These are phyloP conservation scores for Cyrtodaria siliqua DNA, from an alignment of 2,888 invertebrate genomes.

Conservation along the genomic window DNA sequence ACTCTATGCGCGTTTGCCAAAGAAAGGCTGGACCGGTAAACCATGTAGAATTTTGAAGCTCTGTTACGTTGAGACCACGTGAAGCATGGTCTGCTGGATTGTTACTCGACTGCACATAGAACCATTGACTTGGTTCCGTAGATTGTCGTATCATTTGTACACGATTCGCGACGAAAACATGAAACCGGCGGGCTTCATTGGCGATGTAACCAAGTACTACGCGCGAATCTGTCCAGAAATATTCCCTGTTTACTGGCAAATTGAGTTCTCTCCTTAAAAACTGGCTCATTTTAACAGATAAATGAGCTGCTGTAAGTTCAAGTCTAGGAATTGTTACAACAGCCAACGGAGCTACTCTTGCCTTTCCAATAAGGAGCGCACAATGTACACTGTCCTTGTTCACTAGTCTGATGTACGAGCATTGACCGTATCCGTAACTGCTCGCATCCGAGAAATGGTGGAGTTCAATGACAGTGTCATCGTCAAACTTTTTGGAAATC, in stretches of 20 bases:
- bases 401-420: conserved; percentile 56
- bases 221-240: conserved; percentile 61
- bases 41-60: conserved; percentile 21
- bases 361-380: conserved; percentile 54
- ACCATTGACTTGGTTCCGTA: conserved; percentile 55
- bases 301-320: conserved; percentile 58
- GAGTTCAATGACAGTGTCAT: conserved; percentile 17
- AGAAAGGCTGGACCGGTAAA: conserved; percentile 44
- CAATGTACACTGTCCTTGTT: conserved; percentile 33
- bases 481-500: conserved; percentile 44
- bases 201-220: conserved; percentile 64
- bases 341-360: conserved; percentile 60
- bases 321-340: conserved; percentile 55
- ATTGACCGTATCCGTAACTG: conserved; percentile 55
- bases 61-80: conserved; percentile 27
- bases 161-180: conserved; percentile 65
- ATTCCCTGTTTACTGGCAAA: conserved; percentile 11
- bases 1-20: conserved; percentile 26
- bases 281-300: conserved; percentile 28
- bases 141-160: conserved; percentile 59
- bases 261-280: conserved; percentile 30
- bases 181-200: conserved; percentile 60
- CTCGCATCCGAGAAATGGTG: conserved; percentile 38
- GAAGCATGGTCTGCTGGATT: conserved; percentile 66
- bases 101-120: conserved; percentile 45